Base-by-base conservation (phyloP, 2,888 invertebrate genomes). In the Xylophagus ater region DNA sequence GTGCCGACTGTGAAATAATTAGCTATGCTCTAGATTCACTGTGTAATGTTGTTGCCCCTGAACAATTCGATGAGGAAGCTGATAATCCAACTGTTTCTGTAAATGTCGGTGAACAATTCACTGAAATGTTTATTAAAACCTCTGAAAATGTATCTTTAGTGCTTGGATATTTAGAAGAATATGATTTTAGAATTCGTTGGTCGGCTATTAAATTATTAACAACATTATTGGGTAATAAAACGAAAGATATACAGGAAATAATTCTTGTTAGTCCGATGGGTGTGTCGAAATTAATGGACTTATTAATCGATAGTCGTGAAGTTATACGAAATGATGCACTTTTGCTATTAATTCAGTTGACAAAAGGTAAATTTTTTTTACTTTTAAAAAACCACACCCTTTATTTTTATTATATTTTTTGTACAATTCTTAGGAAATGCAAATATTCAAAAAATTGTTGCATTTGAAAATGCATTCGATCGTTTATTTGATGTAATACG, bases 401-500 rank as follows among this genome's bases (percentile, higher is more conserved):
- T n/a, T n/a, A n/a, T n/a, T n/a, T n/a, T n/a, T n/a, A n/a, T n/a
- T n/a, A n/a, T n/a, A n/a, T n/a, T n/a, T n/a, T n/a, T n/a, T n/a
- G 3, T 85, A 71, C 53, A 23, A 4, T 28, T 34, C 30, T n/a
- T 12, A 46, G 84, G 85, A 10, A 96, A 98, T 67, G 87, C 93
- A 0, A 96, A 93, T 61, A 92, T 97, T 53, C 96, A 97, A 62
- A 98, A 97, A 68, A 96, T 99, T 53, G 93, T 99, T 0, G 96
- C 97, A 0, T 99, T 97, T 62, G 97, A 99, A 63, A 97, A 96
- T 66, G 94, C 94, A 0, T 99, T 98, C 58, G 96, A 96, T 62
- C 75, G 87, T 49, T 69, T 99, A 19, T 84, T 97, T 51, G 90
- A 92, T 59, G 92, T 98, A 8, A 84, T 99, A 9, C 73, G 72